These are phyloP conservation scores for Periplaneta americana DNA, from an alignment of 1,140 invertebrate genomes.

Conservation along the genomic window DNA sequence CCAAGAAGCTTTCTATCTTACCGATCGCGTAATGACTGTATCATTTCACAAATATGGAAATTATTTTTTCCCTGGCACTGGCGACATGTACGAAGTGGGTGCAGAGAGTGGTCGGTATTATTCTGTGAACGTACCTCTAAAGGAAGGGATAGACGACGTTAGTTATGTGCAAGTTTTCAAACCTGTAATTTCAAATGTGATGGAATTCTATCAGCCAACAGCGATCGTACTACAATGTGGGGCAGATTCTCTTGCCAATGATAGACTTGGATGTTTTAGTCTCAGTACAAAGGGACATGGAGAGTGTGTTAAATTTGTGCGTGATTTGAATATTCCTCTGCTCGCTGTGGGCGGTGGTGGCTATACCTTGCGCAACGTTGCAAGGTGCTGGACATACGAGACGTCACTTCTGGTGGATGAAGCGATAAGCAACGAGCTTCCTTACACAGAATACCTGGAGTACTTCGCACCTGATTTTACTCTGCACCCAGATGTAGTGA, in stretches of 20 bases:
- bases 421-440: slow-evolving; percentile 85
- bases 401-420: slow-evolving; percentile 91
- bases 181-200: slow-evolving; percentile 87
- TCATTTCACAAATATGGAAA: slow-evolving; percentile 99
- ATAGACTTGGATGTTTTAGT: slow-evolving; percentile 87
- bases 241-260: slow-evolving; percentile 94
- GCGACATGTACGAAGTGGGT: slow-evolving; percentile 97
- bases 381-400: slow-evolving; percentile 98
- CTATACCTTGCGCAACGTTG: slow-evolving; percentile 96
- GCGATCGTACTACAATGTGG: slow-evolving; percentile 98
- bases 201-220: slow-evolving; percentile 95
- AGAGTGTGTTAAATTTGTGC: slow-evolving; percentile 96
- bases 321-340: slow-evolving; percentile 88
- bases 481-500: slow-evolving; percentile 82
- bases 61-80: slow-evolving; percentile 97
- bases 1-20: slow-evolving; percentile 98
- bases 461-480: slow-evolving; percentile 95
- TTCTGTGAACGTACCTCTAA: slow-evolving; percentile 94
- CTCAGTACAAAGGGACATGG: slow-evolving; percentile 87
- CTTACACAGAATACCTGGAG: slow-evolving; percentile 90
- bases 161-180: slow-evolving; percentile 94
- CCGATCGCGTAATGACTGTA: slow-evolving; percentile 98
- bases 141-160: slow-evolving; percentile 94
- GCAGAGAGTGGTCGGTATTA: slow-evolving; percentile 91
- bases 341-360: slow-evolving; percentile 95